Evolutionary conservation across 2,888 invertebrate species (phyloP).

Genomic region (Heliconius hortense): DNA sequence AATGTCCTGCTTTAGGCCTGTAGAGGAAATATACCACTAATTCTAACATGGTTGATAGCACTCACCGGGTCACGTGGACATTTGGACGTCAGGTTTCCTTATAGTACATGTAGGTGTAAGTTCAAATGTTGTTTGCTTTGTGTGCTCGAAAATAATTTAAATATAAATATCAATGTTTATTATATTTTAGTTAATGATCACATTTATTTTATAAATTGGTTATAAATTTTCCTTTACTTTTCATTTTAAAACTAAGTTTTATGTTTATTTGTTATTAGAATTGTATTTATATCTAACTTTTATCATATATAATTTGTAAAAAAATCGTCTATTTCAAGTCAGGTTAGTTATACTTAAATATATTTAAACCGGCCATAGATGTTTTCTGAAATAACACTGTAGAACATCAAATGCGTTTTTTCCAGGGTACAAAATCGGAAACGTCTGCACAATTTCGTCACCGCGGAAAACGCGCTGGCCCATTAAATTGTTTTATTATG

Average conservation of each 20-base stretch:
- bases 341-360: background rate
- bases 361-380: background rate
- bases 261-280: background rate
- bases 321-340: background rate
- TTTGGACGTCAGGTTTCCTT: constrained; percentile 16
- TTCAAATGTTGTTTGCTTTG: background rate
- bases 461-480: constrained; percentile 81
- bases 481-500: constrained; percentile 83
- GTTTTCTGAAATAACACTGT: constrained; percentile 10
- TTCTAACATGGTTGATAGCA: constrained; percentile 30
- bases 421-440: constrained; percentile 57
- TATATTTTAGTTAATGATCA: background rate
- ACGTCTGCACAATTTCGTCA: constrained; percentile 80
- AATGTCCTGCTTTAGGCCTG: constrained; percentile 52
- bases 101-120: background rate
- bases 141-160: background rate
- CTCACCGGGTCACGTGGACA: background rate
- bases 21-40: constrained; percentile 37
- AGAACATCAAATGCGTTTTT: constrained; percentile 10
- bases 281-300: no score
- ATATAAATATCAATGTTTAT: constrained; percentile 6
- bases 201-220: background rate
- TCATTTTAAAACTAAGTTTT: background rate
- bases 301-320: no score
- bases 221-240: background rate